Evolutionary conservation across 2,113 vertebrate species (phyloP).

Genomic region (Heterochromis multidens): DNA sequence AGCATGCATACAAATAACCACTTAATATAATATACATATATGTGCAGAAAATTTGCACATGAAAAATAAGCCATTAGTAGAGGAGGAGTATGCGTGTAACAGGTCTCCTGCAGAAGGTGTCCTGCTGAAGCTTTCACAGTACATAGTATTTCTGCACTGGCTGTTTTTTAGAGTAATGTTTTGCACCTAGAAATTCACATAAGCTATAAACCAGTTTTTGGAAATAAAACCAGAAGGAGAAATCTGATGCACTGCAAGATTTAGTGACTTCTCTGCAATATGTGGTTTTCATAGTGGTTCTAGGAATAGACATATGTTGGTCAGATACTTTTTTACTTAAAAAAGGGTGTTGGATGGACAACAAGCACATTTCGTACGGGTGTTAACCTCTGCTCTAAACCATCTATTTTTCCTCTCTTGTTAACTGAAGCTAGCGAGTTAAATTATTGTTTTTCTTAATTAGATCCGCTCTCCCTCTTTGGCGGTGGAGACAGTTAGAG

Average conservation of each 20-base stretch:
- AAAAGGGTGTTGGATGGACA: background rate
- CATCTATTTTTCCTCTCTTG: background rate
- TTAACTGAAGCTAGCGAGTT: background rate
- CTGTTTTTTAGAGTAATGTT: background rate
- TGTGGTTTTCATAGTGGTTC: background rate
- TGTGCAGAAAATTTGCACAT: background rate
- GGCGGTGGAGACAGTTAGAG: background rate
- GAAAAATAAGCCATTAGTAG: background rate
- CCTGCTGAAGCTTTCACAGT: background rate
- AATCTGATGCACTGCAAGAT: background rate
- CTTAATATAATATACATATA: background rate
- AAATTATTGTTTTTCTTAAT: background rate
- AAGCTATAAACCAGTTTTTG: background rate
- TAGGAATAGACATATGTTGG: background rate
- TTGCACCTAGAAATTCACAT: background rate
- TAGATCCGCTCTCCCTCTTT: background rate
- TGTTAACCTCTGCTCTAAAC: background rate
- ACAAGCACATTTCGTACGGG: background rate
- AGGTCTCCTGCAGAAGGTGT: background rate
- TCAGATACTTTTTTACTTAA: background rate
- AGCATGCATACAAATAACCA: background rate
- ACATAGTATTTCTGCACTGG: background rate
- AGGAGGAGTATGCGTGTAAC: background rate
- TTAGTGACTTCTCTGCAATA: background rate
- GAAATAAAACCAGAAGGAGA: background rate